Evolutionary conservation across 2,113 vertebrate species (phyloP).

Genomic region (Calcarius ornatus): DNA sequence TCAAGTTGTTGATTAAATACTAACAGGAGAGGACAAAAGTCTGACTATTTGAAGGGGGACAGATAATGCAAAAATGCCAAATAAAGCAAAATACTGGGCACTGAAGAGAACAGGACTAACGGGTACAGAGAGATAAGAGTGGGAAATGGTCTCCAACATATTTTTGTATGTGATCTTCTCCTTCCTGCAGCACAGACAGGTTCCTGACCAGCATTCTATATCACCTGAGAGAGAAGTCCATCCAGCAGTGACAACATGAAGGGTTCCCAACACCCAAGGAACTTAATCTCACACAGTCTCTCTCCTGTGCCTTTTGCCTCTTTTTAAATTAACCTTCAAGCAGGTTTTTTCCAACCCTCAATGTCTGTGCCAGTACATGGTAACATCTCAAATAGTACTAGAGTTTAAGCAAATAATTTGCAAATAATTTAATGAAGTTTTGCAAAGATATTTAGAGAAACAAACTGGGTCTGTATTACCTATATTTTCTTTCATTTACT

Average conservation of each 20-base stretch:
- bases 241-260: fast-evolving
- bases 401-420: neutral
- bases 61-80: neutral
- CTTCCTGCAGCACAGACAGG: neutral
- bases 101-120: neutral
- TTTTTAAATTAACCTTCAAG: neutral
- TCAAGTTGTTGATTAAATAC: neutral
- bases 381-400: neutral
- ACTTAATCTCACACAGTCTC: neutral
- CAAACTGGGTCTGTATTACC: neutral
- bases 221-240: neutral
- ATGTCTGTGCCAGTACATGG: neutral
- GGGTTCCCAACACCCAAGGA: neutral
- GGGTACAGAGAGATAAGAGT: neutral
- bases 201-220: neutral
- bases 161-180: neutral
- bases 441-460: neutral
- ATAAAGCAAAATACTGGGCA: neutral
- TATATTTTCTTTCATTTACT: neutral
- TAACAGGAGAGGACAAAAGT: neutral
- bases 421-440: neutral
- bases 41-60: neutral
- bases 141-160: neutral
- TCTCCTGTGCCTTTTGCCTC: neutral
- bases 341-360: neutral